Evolutionary conservation across 2,888 invertebrate genomes (phyloP), one percentile per base, ranked within the genome.

Genomic region (Dryobotodes eremita): DNA sequence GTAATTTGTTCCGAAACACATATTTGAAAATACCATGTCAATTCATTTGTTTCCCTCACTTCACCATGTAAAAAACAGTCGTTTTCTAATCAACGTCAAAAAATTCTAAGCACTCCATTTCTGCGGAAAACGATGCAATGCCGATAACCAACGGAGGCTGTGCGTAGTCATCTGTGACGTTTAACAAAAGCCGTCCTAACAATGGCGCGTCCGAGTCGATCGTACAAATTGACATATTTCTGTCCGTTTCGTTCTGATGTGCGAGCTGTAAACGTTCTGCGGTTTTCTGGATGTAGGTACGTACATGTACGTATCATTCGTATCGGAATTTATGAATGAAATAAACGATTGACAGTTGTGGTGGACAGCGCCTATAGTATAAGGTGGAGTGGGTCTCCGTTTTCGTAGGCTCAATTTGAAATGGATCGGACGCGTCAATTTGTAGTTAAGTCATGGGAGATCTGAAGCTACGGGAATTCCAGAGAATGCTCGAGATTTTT

Each of bases 191-290:
- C 75, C 42, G 36, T 2, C 23, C 46, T 64, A 75, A 82, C 85
- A 86, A 89, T 84, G 68, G 79, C 57, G 71, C 75, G 72, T 75
- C 82, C 79, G 83, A 80, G 73, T 61, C 69, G 69, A 74, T 68
- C 79, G 83, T 64, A 85, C 86, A 86, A 83, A 87, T 90, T 86
- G 90, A 90, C 86, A 78, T 85, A 86, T 90, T 85, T 82, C 84
- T 81, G 74, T 73, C 82, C 77, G 77, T 77, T 84, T 70, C 80
- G 65, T 83, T 76, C 85, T 83, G 75, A 78, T 82, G 61, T 65
- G 55, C 31, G n/a, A 20, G 61, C 55, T 59, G 13, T 26, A 59
- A 75, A 71, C 46, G 23, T 55, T 42, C 50, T 55, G 48, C 7
- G 50, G 26, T 68, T 85, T 71, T 57, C 36, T 64, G 20, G 3